Evolutionary conservation across 2,888 invertebrate genomes (phyloP), one percentile per base, ranked within the genome.

Genomic region (Brachypterus glaber): DNA sequence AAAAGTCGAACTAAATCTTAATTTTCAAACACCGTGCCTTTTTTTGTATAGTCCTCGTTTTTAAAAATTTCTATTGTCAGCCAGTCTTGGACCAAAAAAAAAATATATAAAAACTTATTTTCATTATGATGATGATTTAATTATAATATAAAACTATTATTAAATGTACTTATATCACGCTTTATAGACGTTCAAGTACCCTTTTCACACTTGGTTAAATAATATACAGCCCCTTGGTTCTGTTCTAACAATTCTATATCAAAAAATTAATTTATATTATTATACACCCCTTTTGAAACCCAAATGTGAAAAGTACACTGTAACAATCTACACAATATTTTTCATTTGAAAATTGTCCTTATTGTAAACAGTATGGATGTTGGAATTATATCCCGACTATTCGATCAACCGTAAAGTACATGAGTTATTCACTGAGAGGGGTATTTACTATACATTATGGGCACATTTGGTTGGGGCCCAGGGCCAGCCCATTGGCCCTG

Each of bases 401-500:
- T 35, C 35, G 30, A 8, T 30, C 14, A 14, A 7, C 4, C n/a
- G 35, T 11, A 35, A 18, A 9, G n/a, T 32, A 29, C 35, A 27
- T 34, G 35, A 37, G 38, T 26, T 41, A 45, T 68, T 79, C 85
- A 87, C 82, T 88, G 87, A 67, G 85, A 78, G 60, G 82, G 86
- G 71, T 86, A 88, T 72, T 87, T 82, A 60, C 72, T 70, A 58
- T 81, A 82, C 79, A 82, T 77, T 48, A 77, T 71, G 57, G 74
- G 65, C 47, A 73, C 58, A 73, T 64, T 76, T 69, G 62, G 67
- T 53, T 57, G 64, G 59, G 62, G 76, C 33, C 60, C 60, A 11
- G 54, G 54, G 35, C 58, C 60, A 14, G 59, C 45, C 62, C 63
- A 64, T 40, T 65, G 64, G 35, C 63, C 64, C 43, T 65, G 66